phyloP scores from a whole-genome alignment of 2,113 vertebrate genomes.

The Saccopteryx leptura region DNA sequence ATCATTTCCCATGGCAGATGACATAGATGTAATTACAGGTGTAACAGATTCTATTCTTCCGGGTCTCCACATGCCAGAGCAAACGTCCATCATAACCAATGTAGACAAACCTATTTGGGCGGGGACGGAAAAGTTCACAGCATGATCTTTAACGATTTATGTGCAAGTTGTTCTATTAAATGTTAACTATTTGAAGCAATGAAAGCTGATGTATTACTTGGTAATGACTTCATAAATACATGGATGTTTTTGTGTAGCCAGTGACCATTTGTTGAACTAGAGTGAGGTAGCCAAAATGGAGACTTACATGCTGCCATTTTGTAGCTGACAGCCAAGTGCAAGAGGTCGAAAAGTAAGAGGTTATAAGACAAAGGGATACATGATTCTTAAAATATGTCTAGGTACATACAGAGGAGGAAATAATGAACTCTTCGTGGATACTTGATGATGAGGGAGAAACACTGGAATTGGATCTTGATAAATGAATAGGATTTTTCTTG shows the following conservation, averaged over 20 bases:
- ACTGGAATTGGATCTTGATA: not conserved
- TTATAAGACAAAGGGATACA: not conserved
- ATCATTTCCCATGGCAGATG: conserved; percentile 62
- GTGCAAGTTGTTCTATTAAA: conserved; percentile 55
- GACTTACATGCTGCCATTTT: not conserved
- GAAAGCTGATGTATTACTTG: not conserved
- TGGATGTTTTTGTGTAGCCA: not conserved
- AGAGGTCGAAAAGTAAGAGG: not conserved
- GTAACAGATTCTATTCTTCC: conserved; percentile 19
- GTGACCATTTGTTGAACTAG: not conserved
- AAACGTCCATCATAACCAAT: conserved; percentile 38
- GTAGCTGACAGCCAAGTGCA: not conserved
- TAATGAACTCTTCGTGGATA: conserved; percentile 5
- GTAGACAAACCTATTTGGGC: conserved; percentile 3
- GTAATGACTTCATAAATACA: not conserved
- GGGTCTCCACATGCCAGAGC: not conserved
- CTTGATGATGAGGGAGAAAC: not conserved
- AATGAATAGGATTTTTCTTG: conserved; percentile 11
- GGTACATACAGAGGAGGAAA: not conserved
- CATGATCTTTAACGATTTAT: conserved; percentile 45
- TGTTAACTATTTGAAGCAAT: conserved; percentile 22
- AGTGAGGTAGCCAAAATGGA: not conserved
- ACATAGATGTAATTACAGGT: conserved; percentile 49
- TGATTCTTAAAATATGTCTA: conserved; percentile 10
- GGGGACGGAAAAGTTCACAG: not conserved